These are phyloP conservation scores for Pelmatolapia mariae DNA, from an alignment of 2,113 vertebrate species.

Conservation along the genomic window DNA sequence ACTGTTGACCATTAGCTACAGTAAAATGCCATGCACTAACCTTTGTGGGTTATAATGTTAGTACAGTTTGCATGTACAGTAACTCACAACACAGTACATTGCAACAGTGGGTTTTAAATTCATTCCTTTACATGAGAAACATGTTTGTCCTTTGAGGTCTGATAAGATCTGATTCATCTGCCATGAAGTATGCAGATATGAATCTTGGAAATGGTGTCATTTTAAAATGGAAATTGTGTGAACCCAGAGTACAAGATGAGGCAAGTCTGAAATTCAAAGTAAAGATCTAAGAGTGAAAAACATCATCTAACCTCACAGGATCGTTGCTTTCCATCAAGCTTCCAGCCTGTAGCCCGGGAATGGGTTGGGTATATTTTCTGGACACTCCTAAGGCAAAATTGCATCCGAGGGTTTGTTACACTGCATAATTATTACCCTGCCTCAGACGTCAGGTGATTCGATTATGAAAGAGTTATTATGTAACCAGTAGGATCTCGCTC, in stretches of 20 bases:
- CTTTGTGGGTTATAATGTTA: background rate
- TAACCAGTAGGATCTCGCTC: conserved; percentile 21
- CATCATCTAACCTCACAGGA: background rate
- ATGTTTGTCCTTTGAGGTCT: background rate
- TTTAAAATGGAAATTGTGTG: background rate
- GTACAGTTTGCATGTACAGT: background rate
- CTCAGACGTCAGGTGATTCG: conserved; percentile 31
- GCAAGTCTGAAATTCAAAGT: background rate
- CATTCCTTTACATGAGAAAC: background rate
- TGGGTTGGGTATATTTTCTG: background rate
- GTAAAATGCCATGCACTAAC: background rate
- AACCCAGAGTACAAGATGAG: background rate
- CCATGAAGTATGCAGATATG: background rate
- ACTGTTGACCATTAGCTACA: background rate
- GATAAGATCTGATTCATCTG: background rate
- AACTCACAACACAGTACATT: background rate
- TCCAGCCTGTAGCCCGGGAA: background rate
- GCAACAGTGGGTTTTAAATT: background rate
- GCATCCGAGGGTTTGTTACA: background rate
- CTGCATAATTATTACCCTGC: background rate
- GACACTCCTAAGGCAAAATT: background rate
- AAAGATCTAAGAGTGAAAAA: background rate
- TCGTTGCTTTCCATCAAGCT: background rate
- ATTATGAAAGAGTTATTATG: conserved; percentile 63
- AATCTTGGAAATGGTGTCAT: background rate